phyloP scores from a whole-genome alignment of 2,888 invertebrate species.

The Mongoloraphidia duomilia region DNA sequence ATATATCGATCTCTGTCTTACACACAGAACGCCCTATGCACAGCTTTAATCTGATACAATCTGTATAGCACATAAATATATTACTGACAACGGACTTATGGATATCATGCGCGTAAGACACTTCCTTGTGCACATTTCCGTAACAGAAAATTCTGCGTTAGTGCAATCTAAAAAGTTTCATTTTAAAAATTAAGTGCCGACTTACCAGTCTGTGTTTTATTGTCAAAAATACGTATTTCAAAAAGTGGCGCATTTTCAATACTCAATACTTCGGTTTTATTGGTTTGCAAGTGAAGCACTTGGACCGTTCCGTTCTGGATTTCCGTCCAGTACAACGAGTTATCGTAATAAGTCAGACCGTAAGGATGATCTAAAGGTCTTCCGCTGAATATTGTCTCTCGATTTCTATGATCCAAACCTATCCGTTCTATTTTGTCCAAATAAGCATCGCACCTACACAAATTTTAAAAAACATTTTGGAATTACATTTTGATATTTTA shows the following conservation, averaged over 20 bases:
- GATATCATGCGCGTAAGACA: too few relatives aligned
- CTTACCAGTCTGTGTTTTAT: slow-evolving; percentile 37
- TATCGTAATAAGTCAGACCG: slow-evolving; percentile 48
- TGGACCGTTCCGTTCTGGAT: slow-evolving; percentile 45
- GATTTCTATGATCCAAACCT: slow-evolving; percentile 36
- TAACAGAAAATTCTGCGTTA: too few relatives aligned
- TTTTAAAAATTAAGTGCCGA: slow-evolving; percentile 1
- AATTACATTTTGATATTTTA: neutral
- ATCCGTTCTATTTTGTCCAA: slow-evolving; percentile 52
- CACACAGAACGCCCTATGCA: too few relatives aligned
- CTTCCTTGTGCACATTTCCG: too few relatives aligned
- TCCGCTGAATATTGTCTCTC: slow-evolving; percentile 34
- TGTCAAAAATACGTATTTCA: slow-evolving; percentile 52
- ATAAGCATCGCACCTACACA: slow-evolving; percentile 49
- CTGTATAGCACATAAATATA: too few relatives aligned
- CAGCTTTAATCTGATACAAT: too few relatives aligned
- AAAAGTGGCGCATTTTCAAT: slow-evolving; percentile 48
- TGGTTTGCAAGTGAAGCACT: slow-evolving; percentile 29
- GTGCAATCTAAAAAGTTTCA: neutral
- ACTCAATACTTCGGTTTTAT: slow-evolving; percentile 32
- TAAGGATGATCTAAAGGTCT: slow-evolving; percentile 46
- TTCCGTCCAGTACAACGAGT: slow-evolving; percentile 56
- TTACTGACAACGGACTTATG: too few relatives aligned
- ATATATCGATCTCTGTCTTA: too few relatives aligned
- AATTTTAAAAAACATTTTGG: neutral